Evolutionary conservation across 2,888 invertebrate species (phyloP), one percentile per base, ranked within the genome.

Genomic region (Orgyia antiqua): DNA sequence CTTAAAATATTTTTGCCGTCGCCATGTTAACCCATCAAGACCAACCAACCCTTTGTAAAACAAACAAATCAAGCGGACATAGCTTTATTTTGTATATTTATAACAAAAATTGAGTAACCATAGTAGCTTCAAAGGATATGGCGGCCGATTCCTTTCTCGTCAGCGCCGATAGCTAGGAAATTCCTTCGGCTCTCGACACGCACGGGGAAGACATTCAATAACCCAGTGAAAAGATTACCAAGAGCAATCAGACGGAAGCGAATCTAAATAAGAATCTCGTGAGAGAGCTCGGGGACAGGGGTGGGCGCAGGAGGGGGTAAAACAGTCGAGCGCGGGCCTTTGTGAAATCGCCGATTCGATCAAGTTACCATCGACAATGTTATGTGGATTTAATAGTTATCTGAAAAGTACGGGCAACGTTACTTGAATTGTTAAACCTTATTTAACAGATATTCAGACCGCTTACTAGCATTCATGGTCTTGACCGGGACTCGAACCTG

Each of bases 231-330:
- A 86, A 86, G 84, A 86, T 86, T 83, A 86, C 83, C 70, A 75
- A 79, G 83, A 83, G 86, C 84, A 84, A 86, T 86, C 86, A 86
- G 83, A 82, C 82, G 84, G 83, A 86, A 84, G 86, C 83, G 82
- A 84, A 86, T 86, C 86, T 86, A 86, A 86, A 86, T 86, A 86
- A 84, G 84, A 86, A 86, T 86, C 86, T 86, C 78, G 77, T 74
- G 77, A 75, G 82, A 78, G 76, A 75, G 76, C 72, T 68, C 68
- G 74, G 74, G 66, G 61, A 68, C 58, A 65, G 59, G 56, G 64
- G 69, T 66, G 68, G 64, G 64, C 59, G 52, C 55, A 57, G 58
- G 61, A 59, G 65, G 71, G 72, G 58, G 64, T 73, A 73, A 77
- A 82, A 79, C 79, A 78, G 73, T 75, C 68, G 73, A 67, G 68